These are phyloP conservation scores for Dendrolimus houi DNA, from an alignment of 2,888 invertebrate species.

Conservation along the genomic window DNA sequence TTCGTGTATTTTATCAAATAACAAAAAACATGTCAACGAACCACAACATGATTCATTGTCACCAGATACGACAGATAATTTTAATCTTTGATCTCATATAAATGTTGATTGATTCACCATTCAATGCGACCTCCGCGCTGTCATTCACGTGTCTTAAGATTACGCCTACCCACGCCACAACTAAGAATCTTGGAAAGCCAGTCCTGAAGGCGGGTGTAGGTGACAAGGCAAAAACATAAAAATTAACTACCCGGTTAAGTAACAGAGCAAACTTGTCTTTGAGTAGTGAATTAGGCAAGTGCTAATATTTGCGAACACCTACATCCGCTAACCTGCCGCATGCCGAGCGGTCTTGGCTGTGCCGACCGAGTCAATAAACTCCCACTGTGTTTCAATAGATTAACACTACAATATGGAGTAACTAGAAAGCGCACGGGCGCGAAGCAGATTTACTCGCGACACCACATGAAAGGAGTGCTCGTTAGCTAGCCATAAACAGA, in stretches of 20 bases:
- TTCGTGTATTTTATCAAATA: background rate
- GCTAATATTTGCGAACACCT: slow-evolving; percentile 71
- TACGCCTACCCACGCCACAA: slow-evolving; percentile 42
- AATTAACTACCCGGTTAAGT: slow-evolving; percentile 43
- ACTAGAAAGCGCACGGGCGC: slow-evolving; percentile 20
- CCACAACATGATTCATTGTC: slow-evolving; percentile 1
- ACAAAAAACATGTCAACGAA: background rate
- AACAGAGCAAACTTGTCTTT: slow-evolving; percentile 52
- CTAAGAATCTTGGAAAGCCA: slow-evolving; percentile 33
- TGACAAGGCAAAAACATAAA: slow-evolving; percentile 35
- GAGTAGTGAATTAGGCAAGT: slow-evolving; percentile 54
- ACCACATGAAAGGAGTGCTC: background rate
- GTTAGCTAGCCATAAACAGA: background rate
- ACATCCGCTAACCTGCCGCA: slow-evolving; percentile 62
- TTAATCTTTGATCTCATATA: slow-evolving; percentile 25
- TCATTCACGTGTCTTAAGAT: slow-evolving; percentile 34
- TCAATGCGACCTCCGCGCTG: slow-evolving; percentile 29
- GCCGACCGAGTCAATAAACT: slow-evolving; percentile 51
- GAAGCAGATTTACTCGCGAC: slow-evolving; percentile 12
- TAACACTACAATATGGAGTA: slow-evolving; percentile 23
- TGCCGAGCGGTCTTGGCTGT: slow-evolving; percentile 26
- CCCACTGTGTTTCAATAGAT: slow-evolving; percentile 33
- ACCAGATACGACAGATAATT: slow-evolving; percentile 2
- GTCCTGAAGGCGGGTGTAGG: slow-evolving; percentile 31
- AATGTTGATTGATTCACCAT: slow-evolving; percentile 32